A percentile compares a stretch with the other conserved stretches of the same genome.
Conservation (phyloP, 2,888 invertebrate genomes). For the Volucella inanis region DNA sequence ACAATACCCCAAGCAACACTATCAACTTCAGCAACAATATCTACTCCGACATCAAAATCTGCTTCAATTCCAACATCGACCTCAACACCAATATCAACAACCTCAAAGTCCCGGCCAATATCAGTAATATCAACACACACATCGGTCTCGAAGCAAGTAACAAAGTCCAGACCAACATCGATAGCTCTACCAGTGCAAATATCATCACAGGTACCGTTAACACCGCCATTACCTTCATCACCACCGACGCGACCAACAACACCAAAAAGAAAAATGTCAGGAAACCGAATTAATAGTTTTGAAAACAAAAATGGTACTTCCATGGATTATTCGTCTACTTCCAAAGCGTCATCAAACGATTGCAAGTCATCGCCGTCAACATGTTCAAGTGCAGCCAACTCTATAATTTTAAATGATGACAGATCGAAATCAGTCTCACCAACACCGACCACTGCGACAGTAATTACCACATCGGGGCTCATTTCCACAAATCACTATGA, state of each 20-base stretch:
- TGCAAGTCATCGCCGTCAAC: background rate
- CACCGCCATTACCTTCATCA: background rate
- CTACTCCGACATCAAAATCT: no score
- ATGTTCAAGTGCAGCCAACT: background rate
- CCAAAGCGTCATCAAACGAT: conserved; percentile 34
- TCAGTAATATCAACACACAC: conserved; percentile 25
- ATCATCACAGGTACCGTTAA: conserved; percentile 45
- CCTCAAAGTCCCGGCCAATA: conserved; percentile 16
- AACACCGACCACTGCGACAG: conserved; percentile 46
- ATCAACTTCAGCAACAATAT: no score
- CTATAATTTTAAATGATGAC: conserved; percentile 12
- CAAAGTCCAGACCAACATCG: conserved; percentile 41
- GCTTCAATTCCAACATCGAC: background rate
- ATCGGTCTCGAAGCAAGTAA: conserved; percentile 22
- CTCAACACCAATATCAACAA: background rate
- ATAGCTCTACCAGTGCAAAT: conserved; percentile 14
- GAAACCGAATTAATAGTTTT: conserved; percentile 14
- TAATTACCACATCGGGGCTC: conserved; percentile 17
- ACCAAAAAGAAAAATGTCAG: conserved; percentile 38
- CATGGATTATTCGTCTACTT: conserved; percentile 52
- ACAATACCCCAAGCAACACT: no score
- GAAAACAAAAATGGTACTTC: conserved; percentile 48
- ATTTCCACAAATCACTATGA: conserved; percentile 81
- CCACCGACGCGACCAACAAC: conserved; percentile 37
- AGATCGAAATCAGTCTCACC: conserved; percentile 43